Evolutionary conservation across 2,797 vertebrate genomes (phyloP), one percentile per base, ranked within the genome.

Genomic region (Peromyscus nudipes): DNA sequence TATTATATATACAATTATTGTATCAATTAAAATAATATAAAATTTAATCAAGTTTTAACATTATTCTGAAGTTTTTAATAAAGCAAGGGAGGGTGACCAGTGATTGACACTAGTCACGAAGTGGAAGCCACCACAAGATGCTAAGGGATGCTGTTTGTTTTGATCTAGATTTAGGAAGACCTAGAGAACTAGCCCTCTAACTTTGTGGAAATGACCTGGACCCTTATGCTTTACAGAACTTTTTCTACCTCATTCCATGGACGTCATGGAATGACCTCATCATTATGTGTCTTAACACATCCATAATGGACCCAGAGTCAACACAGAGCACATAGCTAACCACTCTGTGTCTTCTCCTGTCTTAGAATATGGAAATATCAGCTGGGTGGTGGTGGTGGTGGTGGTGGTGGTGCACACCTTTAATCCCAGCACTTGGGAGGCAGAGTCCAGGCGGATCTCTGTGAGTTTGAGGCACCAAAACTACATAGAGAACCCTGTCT

Each of bases 21-120:
- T 52, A 21, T 64, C 14, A 82, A 82, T 52, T 73, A 73, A 89
- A 87, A 88, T 10, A 73, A 46, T 89, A 46, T 37, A 57, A 85
- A 69, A 60, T 40, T 89, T 67, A 96, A 94, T 49, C 27, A 65
- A 55, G 82, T 85, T 29, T 90, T 89, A 93, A 19, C 34, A 62
- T 23, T 85, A 94, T 77, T 90, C 64, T 95, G 86, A 81, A 88
- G 52, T 95, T 88, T 93, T 69, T 88, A 75, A 52, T 12, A 81
- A 87, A 92, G 21, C 29, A 84, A 96, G 60, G 76, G 86, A 77
- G 49, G 46, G 31, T 60, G 55, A 71, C 40, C 37, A 76, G 27
- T 64, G 69, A 69, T 37, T 37, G 29, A 71, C 69, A 55, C 4
- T 49, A 43, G 43, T 73, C n/a, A n/a, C 37, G 55, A 91, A 79